Percentiles rank a stretch among this genome's conserved stretches.
Conservation (phyloP, 35 echinoderm and acorn worm genomes). For the Apostichopus californicus region DNA sequence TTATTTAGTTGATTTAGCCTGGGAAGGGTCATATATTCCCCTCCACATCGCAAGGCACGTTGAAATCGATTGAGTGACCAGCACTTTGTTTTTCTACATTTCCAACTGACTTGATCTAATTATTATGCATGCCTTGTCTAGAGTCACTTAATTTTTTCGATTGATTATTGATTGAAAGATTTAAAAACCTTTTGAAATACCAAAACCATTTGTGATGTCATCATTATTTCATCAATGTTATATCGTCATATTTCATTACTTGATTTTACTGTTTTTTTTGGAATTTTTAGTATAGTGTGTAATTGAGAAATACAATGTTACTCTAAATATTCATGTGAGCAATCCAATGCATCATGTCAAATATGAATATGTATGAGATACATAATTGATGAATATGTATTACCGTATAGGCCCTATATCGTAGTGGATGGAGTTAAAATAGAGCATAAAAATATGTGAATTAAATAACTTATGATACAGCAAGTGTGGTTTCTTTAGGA, state of each 20-base stretch:
- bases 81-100: conserved; percentile 25
- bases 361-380: not conserved
- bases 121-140: conserved; percentile 41
- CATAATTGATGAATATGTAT: conserved; percentile 1
- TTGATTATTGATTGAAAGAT: no score
- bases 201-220: conserved; percentile 32
- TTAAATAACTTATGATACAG: not conserved
- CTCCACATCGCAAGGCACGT: not conserved
- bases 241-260: conserved; percentile 52
- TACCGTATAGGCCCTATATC: not conserved
- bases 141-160: not conserved
- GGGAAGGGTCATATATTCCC: not conserved
- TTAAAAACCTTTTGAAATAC: conserved; percentile 30
- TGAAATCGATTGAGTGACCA: not conserved
- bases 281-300: conserved; percentile 21
- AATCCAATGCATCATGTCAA: not conserved
- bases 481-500: not conserved
- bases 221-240: conserved; percentile 31
- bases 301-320: conserved; percentile 18
- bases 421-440: not conserved
- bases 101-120: conserved; percentile 5
- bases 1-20: not conserved
- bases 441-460: not conserved
- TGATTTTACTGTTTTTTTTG: conserved; percentile 24
- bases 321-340: conserved; percentile 12